Conservation (phyloP, 2,113 vertebrate species). For the Paradisaea rubra region DNA sequence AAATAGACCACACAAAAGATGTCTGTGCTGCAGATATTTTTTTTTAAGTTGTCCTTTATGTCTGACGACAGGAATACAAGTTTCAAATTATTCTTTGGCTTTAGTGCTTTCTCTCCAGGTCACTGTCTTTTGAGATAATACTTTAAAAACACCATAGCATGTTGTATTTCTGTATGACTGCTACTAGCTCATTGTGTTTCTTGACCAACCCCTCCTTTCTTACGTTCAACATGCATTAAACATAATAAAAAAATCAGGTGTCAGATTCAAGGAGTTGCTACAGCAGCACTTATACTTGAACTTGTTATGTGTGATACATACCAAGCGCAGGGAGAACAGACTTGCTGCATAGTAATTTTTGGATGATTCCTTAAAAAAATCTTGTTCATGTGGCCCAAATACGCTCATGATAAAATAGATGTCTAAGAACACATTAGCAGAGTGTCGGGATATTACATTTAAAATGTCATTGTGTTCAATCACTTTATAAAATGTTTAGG, state of each 20-base stretch:
- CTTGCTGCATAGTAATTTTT: slow-evolving; percentile 5
- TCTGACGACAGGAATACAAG: background rate
- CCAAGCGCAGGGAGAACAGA: background rate
- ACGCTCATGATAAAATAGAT: background rate
- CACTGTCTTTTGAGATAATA: background rate
- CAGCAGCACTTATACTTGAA: background rate
- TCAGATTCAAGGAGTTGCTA: background rate
- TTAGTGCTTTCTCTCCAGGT: background rate
- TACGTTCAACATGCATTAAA: background rate
- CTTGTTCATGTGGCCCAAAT: background rate
- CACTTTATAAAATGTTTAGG: background rate
- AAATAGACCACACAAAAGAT: background rate
- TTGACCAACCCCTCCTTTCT: background rate
- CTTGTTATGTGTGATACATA: background rate
- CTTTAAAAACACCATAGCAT: background rate
- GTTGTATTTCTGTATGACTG: background rate
- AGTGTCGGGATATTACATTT: background rate
- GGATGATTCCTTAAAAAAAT: background rate
- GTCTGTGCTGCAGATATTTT: background rate
- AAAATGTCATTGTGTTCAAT: slow-evolving; percentile 14
- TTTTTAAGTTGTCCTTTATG: background rate
- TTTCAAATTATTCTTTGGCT: background rate
- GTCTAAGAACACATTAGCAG: slow-evolving; percentile 5
- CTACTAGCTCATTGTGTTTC: background rate
- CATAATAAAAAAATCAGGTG: background rate